phyloP scores from a whole-genome alignment of 2,113 vertebrate species.

The Mustela lutreola region DNA sequence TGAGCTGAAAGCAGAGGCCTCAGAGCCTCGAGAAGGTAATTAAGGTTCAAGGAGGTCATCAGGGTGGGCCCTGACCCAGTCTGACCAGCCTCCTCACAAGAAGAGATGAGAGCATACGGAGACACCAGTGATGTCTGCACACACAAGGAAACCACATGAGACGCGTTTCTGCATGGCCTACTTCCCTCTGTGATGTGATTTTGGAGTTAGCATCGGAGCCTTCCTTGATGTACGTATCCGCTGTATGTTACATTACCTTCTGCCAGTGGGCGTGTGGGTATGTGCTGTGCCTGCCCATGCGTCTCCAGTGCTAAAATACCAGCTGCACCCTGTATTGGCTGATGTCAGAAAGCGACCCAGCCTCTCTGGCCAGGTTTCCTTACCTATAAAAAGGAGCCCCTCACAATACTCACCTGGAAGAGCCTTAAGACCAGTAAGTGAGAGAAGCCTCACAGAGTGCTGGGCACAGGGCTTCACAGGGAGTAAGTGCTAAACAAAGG shows the following conservation, averaged over 20 bases:
- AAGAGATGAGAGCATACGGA: no score
- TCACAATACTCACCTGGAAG: neutral
- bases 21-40: neutral
- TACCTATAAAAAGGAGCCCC: neutral
- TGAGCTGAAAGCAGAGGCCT: no score
- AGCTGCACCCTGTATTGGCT: neutral
- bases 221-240: neutral
- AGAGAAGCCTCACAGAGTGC: neutral
- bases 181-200: neutral
- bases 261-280: neutral
- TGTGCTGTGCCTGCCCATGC: neutral
- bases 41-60: neutral
- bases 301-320: neutral
- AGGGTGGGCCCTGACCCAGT: neutral
- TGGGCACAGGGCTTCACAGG: neutral
- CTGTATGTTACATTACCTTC: neutral
- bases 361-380: neutral
- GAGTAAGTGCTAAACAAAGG: neutral
- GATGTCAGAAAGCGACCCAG: neutral
- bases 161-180: neutral
- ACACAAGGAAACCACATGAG: neutral
- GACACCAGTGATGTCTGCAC: neutral
- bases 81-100: neutral
- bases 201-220: neutral
- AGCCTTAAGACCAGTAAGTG: neutral